Conservation (phyloP, 1,140 invertebrate species). For the Lepidotrigona ventralis region DNA sequence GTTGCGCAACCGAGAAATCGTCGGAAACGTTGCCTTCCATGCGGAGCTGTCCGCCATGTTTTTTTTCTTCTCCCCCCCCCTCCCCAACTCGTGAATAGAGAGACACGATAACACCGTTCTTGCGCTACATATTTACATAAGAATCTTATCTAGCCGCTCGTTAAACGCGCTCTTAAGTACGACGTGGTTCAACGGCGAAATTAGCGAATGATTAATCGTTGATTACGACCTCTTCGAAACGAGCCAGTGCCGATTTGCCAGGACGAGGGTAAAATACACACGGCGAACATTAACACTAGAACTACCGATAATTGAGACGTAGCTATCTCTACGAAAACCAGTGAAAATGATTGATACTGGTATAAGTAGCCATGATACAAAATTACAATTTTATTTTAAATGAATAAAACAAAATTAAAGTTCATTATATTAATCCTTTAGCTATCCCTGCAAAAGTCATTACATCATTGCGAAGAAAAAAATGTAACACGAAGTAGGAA, state of each 20-base stretch:
- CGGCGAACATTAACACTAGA: too few relatives aligned
- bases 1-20: slow-evolving; percentile 44
- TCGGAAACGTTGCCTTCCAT: background rate
- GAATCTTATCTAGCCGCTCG: slow-evolving; percentile 55
- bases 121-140: slow-evolving; percentile 57
- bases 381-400: too few relatives aligned
- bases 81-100: slow-evolving; percentile 13
- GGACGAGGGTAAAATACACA: background rate
- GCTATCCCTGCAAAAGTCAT: too few relatives aligned
- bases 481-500: too few relatives aligned
- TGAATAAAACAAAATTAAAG: too few relatives aligned
- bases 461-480: too few relatives aligned
- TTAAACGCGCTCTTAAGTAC: slow-evolving; percentile 26
- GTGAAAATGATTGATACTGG: too few relatives aligned
- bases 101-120: slow-evolving; percentile 45
- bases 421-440: too few relatives aligned
- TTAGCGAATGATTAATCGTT: slow-evolving; percentile 56
- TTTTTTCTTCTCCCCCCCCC: background rate
- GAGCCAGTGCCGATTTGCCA: background rate
- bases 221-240: slow-evolving; percentile 15
- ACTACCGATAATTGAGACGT: too few relatives aligned
- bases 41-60: slow-evolving; percentile 5
- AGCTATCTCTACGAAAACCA: too few relatives aligned
- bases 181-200: slow-evolving; percentile 44
- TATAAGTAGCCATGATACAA: too few relatives aligned